Evolutionary conservation across 2,797 vertebrate genomes (phyloP), one percentile per base, ranked within the genome.

Genomic region (Melopsittacus undulatus): DNA sequence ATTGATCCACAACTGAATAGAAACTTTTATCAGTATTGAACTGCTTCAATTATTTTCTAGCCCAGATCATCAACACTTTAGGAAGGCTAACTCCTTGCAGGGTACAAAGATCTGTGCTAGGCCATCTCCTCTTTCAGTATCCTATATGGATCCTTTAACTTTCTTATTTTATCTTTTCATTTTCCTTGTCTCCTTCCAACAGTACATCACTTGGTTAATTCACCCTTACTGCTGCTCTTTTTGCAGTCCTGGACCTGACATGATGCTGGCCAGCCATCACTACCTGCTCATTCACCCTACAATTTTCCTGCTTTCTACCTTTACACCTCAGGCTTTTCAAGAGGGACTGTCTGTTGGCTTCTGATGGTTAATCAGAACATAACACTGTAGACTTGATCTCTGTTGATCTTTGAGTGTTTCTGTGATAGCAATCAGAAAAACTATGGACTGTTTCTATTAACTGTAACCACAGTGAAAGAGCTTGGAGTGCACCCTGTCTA

Each of bases 211-310:
- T 43, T 51, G 22, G 9, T 74, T 36, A 32, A 49, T 73, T 67
- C 43, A 22, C 9, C 12, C 40, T 18, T 21, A 7, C 9, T 34
- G 51, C 22, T 83, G 30, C 1, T 87, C 2, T 63, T 91, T 85
- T 64, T 68, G 26, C 23, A 77, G 0, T 68, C 17, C 32, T 64
- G 57, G 45, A 13, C 30, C 45, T 83, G 80, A 18, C 45, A 48
- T 29, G 36, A 19, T 0, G 0, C 30, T 88, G 57, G 3, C 24
- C 13, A 26, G 56, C 14, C 72, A 57, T 51, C 56, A 22, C 29
- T 79, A 38, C 8, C 19, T 9, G 34, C 22, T 62, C 40, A 27
- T 23, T 70, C 11, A 14, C 4, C 11, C 10, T 34, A 16, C 22
- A 62, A 42, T 72, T 68, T 82, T 88, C n/a, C 45, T 45, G 23